Base-by-base conservation (phyloP, 2,888 invertebrate species). In the Drosophila peninsularis region DNA sequence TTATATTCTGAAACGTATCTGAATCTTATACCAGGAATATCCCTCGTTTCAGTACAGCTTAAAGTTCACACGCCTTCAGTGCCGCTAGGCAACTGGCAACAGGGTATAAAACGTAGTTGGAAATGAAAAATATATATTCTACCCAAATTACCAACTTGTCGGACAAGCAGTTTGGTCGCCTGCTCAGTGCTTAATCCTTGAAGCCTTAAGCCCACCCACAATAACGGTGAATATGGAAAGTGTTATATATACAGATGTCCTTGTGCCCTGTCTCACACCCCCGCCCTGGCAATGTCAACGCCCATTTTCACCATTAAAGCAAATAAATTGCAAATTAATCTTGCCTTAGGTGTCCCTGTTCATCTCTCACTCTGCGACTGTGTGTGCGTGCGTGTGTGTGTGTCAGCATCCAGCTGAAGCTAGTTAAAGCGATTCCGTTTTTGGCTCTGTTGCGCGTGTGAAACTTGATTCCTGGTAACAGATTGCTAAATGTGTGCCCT, bases 291-390 rank as follows among this genome's bases (percentile, higher is more conserved):
- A 17, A 60, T 32, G 34, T 60, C 58, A 57, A 60, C 44, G 66
- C 62, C 71, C 67, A 52, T 50, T 80, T 64, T 67, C 64, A 55
- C 71, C 82, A 80, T 88, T 89, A 82, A 82, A 85, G 74, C 82
- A 81, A 86, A 88, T 88, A 89, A 88, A 87, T 87, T 88, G 79
- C 90, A 76, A 88, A 87, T 90, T 88, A 87, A 90, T 88, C 89
- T 90, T 86, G 65, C 78, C 75, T 72, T 60, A 84, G 75, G 89
- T 78, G 80, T 73, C 45, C 53, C 62, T 44, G 52, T 41, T 49
- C 47, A 54, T 17, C 34, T 58, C 58, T 39, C 58, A 32, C 52
- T 54, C 17, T 50, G 24, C 17, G 37, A 42, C 6, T 24, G 34
- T 34, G 17, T 44, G 11, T 41, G n/a, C 41, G 49, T 19, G 42